Conservation (phyloP, 2,113 vertebrate species). For the Scatophagus argus region DNA sequence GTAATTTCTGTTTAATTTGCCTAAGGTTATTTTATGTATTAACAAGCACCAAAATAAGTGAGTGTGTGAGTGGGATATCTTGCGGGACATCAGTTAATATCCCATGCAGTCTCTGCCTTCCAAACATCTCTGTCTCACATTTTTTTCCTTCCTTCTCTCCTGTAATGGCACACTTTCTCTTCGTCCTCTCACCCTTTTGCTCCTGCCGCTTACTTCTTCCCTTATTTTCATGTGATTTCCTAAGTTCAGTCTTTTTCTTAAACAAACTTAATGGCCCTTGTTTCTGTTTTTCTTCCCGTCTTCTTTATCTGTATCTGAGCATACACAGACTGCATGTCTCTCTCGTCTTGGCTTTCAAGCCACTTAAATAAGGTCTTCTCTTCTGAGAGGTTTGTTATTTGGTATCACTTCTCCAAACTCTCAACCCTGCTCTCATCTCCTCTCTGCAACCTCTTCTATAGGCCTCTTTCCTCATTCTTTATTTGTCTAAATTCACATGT, state of each 20-base stretch:
- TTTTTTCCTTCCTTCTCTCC: background rate
- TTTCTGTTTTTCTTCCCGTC: background rate
- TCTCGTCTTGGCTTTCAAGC: slow-evolving; percentile 29
- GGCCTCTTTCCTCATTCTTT: background rate
- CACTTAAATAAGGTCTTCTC: slow-evolving; percentile 13
- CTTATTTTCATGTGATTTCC: background rate
- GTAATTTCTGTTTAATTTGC: background rate
- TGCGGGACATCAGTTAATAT: slow-evolving; percentile 11
- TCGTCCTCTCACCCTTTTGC: background rate
- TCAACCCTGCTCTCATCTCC: slow-evolving; percentile 5
- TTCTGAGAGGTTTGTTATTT: slow-evolving; percentile 24
- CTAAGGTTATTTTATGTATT: background rate
- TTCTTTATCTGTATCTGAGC: slow-evolving; percentile 19
- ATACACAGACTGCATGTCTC: background rate
- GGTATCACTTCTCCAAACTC: slow-evolving; percentile 9
- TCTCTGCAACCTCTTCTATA: background rate
- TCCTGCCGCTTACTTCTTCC: background rate
- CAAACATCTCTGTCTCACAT: background rate
- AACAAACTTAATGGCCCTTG: background rate
- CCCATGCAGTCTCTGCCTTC: background rate
- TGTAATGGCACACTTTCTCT: background rate
- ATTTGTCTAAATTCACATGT: background rate
- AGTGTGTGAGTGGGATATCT: background rate
- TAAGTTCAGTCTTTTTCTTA: background rate
- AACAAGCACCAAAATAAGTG: background rate